These are phyloP conservation scores for Myioborus miniatus DNA, from an alignment of 2,797 vertebrate genomes.

Conservation along the genomic window DNA sequence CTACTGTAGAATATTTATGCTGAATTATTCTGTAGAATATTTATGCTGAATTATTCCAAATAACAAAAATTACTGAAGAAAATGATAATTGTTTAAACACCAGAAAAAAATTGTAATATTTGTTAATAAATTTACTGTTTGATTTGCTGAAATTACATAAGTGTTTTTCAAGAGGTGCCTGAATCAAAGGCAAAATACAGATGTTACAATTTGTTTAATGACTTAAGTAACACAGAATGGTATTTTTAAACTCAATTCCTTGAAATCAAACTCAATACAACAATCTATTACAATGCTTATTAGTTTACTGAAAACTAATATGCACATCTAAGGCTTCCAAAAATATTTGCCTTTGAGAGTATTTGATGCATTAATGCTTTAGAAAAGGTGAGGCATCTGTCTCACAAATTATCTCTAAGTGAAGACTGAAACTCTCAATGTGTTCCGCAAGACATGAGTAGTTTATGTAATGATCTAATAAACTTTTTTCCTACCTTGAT, in stretches of 20 bases:
- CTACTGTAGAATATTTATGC: background rate
- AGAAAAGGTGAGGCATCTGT: background rate
- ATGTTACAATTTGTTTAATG: background rate
- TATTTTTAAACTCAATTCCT: background rate
- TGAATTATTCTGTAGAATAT: background rate
- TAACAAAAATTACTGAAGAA: background rate
- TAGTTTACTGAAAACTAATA: background rate
- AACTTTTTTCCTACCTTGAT: slow-evolving; percentile 44
- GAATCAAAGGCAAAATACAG: background rate
- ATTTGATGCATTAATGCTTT: slow-evolving; percentile 18
- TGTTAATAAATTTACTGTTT: background rate
- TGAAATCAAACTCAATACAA: background rate
- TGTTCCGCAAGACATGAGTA: background rate
- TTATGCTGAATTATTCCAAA: background rate
- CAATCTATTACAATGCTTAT: background rate
- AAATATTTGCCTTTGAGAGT: background rate
- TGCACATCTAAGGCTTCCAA: background rate
- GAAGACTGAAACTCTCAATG: background rate
- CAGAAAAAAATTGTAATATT: background rate
- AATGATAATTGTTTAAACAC: background rate
- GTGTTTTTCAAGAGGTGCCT: background rate
- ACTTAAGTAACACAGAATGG: background rate
- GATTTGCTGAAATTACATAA: background rate
- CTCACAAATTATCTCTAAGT: background rate
- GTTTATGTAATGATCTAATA: slow-evolving; percentile 39